Conservation (phyloP, 2,113 vertebrate species). For the Cephalopterus ornatus region DNA sequence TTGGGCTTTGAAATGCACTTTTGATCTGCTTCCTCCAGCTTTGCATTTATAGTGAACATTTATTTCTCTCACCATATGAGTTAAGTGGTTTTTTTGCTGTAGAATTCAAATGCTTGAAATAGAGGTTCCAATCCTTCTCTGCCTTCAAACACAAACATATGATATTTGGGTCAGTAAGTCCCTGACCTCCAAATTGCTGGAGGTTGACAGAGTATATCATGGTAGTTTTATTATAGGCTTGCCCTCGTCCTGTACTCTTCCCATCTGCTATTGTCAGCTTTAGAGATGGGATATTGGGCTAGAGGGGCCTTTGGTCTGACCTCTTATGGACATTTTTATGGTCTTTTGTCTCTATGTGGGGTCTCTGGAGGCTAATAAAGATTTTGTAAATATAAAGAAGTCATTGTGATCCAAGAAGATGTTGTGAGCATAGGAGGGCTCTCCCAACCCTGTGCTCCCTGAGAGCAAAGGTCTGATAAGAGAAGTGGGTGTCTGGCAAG, state of each 20-base stretch:
- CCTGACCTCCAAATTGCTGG: slow-evolving; percentile 46
- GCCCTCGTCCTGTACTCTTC: not conserved
- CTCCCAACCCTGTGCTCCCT: not conserved
- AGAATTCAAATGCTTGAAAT: slow-evolving; percentile 5
- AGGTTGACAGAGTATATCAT: not conserved
- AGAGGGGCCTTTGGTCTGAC: slow-evolving; percentile 35
- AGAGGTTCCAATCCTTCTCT: not conserved
- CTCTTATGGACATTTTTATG: slow-evolving; percentile 2
- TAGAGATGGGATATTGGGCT: not conserved
- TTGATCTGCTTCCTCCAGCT: slow-evolving; percentile 2
- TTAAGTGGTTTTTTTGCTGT: not conserved
- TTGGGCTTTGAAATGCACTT: not conserved
- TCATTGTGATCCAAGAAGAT: slow-evolving; percentile 19
- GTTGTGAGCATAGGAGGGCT: not conserved
- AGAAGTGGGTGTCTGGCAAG: slow-evolving; percentile 30
- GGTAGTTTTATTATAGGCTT: not conserved
- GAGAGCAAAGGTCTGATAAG: slow-evolving; percentile 39
- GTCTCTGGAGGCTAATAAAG: slow-evolving; percentile 28
- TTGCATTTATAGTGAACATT: not conserved
- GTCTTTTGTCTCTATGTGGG: slow-evolving; percentile 49
- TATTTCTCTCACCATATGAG: not conserved
- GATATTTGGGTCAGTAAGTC: slow-evolving; percentile 33
- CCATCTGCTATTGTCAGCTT: slow-evolving; percentile 1
- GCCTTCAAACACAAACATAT: slow-evolving; percentile 39
- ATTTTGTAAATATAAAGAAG: slow-evolving; percentile 24